Conservation (phyloP, 2,113 vertebrate genomes). For the Shinisaurus crocodilurus region DNA sequence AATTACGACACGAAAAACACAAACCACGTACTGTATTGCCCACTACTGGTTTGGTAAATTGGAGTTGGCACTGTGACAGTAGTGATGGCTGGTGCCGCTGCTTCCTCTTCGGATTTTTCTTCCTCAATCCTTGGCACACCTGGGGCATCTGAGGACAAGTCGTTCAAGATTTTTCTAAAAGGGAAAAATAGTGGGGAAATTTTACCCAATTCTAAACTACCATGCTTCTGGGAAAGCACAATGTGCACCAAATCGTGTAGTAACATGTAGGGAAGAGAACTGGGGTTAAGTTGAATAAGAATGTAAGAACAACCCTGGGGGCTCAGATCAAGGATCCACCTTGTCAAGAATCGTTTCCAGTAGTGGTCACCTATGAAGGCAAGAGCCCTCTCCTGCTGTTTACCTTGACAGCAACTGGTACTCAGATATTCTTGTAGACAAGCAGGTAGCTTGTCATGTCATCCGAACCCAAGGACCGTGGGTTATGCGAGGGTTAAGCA, state of each 20-base stretch:
- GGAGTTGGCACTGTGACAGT: slow-evolving; percentile 98
- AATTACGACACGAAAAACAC: slow-evolving; percentile 67
- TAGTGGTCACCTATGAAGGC: not conserved
- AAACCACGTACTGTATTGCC: slow-evolving; percentile 94
- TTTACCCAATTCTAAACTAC: slow-evolving; percentile 60
- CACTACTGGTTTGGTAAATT: slow-evolving; percentile 99
- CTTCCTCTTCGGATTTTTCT: slow-evolving; percentile 97
- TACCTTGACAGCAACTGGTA: not conserved
- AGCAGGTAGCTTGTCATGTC: too few species aligned
- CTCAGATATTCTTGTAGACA: too few species aligned
- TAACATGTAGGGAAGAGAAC: slow-evolving; percentile 41
- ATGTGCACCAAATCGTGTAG: slow-evolving; percentile 42
- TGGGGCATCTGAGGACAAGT: slow-evolving; percentile 95
- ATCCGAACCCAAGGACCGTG: too few species aligned
- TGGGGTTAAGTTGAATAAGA: not conserved
- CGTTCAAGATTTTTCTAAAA: slow-evolving; percentile 97
- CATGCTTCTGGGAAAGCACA: slow-evolving; percentile 14
- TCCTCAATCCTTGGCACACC: slow-evolving; percentile 97
- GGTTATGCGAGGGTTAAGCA: too few species aligned
- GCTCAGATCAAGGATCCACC: too few species aligned
- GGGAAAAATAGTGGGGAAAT: slow-evolving; percentile 68
- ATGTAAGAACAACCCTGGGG: not conserved
- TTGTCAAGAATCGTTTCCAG: not conserved
- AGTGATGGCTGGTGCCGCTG: slow-evolving; percentile 91
- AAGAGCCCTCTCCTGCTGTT: not conserved